A percentile compares a stretch with the other conserved stretches of the same genome.
Evolutionary conservation across 2,888 invertebrate genomes (phyloP).

Genomic region (Clitarchus hookeri): DNA sequence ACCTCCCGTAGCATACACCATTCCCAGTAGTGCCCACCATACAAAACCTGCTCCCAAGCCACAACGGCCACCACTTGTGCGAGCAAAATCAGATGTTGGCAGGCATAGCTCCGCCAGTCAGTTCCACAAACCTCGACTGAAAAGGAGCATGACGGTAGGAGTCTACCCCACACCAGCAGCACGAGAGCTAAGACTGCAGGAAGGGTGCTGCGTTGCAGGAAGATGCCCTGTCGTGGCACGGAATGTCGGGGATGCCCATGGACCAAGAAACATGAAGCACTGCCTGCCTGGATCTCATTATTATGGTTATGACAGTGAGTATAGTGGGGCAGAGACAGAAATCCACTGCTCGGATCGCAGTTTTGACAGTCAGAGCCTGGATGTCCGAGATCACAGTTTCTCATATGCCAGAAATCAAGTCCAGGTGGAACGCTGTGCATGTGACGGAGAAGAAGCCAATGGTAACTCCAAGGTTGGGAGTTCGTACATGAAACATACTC

Average conservation of each 20-base stretch:
- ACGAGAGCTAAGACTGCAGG: not conserved
- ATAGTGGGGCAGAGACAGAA: constrained; percentile 60
- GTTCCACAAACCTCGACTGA: not conserved
- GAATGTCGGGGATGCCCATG: not conserved
- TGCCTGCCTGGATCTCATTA: constrained; percentile 49
- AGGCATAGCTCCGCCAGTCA: not conserved
- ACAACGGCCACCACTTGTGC: not conserved
- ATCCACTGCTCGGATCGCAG: constrained; percentile 55
- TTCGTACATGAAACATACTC: not conserved
- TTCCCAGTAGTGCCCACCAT: not conserved
- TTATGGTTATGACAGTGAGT: constrained; percentile 61
- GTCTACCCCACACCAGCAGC: too few relatives aligned
- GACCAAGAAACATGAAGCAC: not conserved
- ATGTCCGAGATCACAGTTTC: constrained; percentile 30
- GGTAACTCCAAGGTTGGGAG: not conserved
- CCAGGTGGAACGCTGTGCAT: not conserved
- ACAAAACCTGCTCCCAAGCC: not conserved
- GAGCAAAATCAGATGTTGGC: not conserved
- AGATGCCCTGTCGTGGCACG: not conserved
- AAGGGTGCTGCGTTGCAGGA: not conserved
- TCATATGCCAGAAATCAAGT: not conserved
- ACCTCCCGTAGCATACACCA: not conserved
- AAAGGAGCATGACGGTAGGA: not conserved
- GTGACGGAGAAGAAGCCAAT: not conserved
- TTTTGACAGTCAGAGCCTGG: constrained; percentile 51